These are phyloP conservation scores for Watsonalla binaria DNA, from an alignment of 2,888 invertebrate genomes.

Conservation along the genomic window DNA sequence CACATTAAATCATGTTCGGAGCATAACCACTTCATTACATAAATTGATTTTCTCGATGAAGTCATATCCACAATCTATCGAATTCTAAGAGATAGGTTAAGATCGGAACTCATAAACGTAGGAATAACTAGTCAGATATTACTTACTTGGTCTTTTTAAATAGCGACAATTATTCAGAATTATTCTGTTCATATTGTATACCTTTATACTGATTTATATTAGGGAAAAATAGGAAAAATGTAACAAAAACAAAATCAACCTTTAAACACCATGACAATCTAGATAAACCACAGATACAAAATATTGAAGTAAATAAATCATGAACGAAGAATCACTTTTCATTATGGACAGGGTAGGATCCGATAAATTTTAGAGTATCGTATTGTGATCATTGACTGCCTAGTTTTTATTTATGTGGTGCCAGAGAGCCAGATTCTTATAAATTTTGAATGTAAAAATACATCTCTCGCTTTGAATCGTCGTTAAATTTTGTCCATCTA, in stretches of 20 bases:
- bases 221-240: conserved; percentile 46
- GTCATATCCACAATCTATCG: conserved; percentile 53
- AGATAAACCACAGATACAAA: conserved; percentile 17
- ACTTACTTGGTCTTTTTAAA: conserved; percentile 67
- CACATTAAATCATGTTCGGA: too few relatives aligned
- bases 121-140: conserved; percentile 12
- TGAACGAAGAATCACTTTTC: not conserved
- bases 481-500: too few relatives aligned
- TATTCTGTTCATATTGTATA: conserved; percentile 63
- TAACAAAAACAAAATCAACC: conserved; percentile 72
- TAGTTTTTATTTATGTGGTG: too few relatives aligned
- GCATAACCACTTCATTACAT: conserved; percentile 16
- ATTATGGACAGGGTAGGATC: too few relatives aligned
- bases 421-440: too few relatives aligned
- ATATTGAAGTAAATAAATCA: conserved; percentile 4
- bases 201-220: conserved; percentile 26
- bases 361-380: too few relatives aligned
- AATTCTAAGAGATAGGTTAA: conserved; percentile 44
- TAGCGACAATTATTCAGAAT: conserved; percentile 59
- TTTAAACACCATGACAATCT: conserved; percentile 67
- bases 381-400: too few relatives aligned
- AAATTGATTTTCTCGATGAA: conserved; percentile 35
- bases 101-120: conserved; percentile 12
- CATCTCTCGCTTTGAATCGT: too few relatives aligned
- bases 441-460: too few relatives aligned